Percentiles rank a stretch among this genome's conserved stretches.
Evolutionary conservation across 2,888 invertebrate genomes (phyloP).

Genomic region (Dione juno): DNA sequence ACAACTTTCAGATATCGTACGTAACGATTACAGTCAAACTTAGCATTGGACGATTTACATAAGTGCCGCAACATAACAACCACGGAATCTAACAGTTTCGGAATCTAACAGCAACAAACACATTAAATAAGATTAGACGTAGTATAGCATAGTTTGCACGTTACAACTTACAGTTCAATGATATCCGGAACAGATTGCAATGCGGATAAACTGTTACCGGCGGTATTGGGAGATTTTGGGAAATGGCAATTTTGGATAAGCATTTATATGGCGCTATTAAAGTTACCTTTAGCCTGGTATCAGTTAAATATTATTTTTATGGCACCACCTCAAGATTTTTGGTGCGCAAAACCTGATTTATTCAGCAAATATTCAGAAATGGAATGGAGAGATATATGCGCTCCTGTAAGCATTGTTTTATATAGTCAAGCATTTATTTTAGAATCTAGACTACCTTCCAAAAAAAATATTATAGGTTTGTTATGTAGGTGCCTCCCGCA

Average conservation of each 20-base stretch:
- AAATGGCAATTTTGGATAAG: conserved; percentile 83
- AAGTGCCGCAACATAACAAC: too few relatives aligned
- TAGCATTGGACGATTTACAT: not conserved
- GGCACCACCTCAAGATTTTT: conserved; percentile 84
- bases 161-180: not conserved
- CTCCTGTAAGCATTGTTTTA: conserved; percentile 61
- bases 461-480: too few relatives aligned
- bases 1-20: too few relatives aligned
- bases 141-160: too few relatives aligned
- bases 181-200: conserved; percentile 29
- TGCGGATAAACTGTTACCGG: conserved; percentile 54
- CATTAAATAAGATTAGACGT: not conserved
- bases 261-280: conserved; percentile 81
- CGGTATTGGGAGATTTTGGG: conserved; percentile 83
- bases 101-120: too few relatives aligned
- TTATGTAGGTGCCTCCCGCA: too few relatives aligned
- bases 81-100: too few relatives aligned
- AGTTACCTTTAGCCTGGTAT: conserved; percentile 85
- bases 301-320: conserved; percentile 85
- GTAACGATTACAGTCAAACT: too few relatives aligned
- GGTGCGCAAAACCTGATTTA: conserved; percentile 75
- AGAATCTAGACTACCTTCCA: not conserved
- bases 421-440: not conserved
- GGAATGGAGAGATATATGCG: conserved; percentile 74
- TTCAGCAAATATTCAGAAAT: conserved; percentile 58